Evolutionary conservation across 2,797 vertebrate genomes (phyloP), one percentile per base, ranked within the genome.

Genomic region (Xerus rutilus): DNA sequence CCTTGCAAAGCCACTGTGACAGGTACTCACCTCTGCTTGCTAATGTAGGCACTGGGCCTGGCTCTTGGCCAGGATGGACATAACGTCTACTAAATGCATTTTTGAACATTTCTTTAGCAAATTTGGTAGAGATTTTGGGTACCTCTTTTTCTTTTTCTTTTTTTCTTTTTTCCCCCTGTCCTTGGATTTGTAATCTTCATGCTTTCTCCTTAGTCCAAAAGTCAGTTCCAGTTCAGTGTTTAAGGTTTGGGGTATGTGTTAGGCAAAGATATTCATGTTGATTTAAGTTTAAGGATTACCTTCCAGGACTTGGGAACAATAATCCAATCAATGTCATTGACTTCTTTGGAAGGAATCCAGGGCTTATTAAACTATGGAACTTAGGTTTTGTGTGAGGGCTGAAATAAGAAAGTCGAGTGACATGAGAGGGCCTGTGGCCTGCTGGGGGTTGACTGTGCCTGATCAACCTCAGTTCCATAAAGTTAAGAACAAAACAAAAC

Each of bases 401-500:
- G 83, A 86, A 77, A 65, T 62, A 82, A 57, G 70, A 96, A 32
- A 28, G 73, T 3, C 85, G 95, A 96, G 52, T 83, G 82, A 85
- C 92, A 86, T 49, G 3, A 0, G 70, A 93, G 93, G 57, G 62
- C 0, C 0, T 7, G 4, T 32, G 92, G 89, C 20, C 91, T 92
- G 82, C 78, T 93, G 89, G 47, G 39, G 95, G 74, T 0, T 9
- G 47, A 83, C 73, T 0, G 0, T 73, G 70, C 94, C 49, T 43
- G 54, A 72, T 95, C 47, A 97, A 73, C 73, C 91, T 94, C 59
- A 94, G 82, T 90, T 96, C 90, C 15, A 15, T 9, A 30, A 81
- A 82, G 30, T 65, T 82, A 17, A 76, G 39, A 28, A 52, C 54
- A 57, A 21, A 57, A 57, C 54, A 57, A 6, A 54, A 54, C 17